Percentiles rank a stretch among this genome's conserved stretches.
Evolutionary conservation across 2,888 invertebrate genomes (phyloP).

Genomic region (Lamellibrachia satsuma): DNA sequence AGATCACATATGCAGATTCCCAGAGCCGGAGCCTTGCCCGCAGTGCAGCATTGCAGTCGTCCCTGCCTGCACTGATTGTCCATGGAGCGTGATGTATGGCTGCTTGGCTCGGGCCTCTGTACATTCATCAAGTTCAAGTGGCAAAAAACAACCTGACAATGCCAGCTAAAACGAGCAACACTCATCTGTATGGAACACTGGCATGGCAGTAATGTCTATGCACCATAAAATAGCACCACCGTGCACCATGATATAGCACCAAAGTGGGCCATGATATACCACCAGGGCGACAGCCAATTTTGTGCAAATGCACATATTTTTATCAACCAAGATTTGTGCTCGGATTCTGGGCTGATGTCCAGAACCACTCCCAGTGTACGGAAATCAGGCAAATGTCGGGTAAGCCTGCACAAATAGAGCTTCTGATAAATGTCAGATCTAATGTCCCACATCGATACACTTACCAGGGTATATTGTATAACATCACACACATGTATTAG

Average conservation of each 20-base stretch:
- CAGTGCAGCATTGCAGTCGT: neutral
- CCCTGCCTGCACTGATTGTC: neutral
- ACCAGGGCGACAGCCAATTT: neutral
- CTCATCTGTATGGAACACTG: neutral
- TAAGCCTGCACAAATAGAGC: neutral
- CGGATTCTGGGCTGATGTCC: neutral
- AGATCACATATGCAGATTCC: constrained; percentile 3
- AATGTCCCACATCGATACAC: neutral
- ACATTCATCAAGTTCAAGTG: neutral
- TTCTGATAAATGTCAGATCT: neutral
- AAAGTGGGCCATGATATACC: neutral
- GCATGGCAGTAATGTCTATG: neutral
- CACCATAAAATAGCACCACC: neutral
- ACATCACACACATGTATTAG: neutral
- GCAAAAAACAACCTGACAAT: neutral
- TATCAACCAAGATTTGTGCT: neutral
- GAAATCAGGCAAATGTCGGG: neutral
- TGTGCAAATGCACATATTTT: neutral
- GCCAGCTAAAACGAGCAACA: neutral
- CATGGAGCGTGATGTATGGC: neutral
- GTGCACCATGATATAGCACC: neutral
- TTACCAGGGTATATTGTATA: neutral
- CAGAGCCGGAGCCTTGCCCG: neutral
- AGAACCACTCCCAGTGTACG: neutral
- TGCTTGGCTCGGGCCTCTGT: neutral